These are phyloP conservation scores for Nothobranchius furzeri DNA, from an alignment of 2,113 vertebrate genomes.

Conservation along the genomic window DNA sequence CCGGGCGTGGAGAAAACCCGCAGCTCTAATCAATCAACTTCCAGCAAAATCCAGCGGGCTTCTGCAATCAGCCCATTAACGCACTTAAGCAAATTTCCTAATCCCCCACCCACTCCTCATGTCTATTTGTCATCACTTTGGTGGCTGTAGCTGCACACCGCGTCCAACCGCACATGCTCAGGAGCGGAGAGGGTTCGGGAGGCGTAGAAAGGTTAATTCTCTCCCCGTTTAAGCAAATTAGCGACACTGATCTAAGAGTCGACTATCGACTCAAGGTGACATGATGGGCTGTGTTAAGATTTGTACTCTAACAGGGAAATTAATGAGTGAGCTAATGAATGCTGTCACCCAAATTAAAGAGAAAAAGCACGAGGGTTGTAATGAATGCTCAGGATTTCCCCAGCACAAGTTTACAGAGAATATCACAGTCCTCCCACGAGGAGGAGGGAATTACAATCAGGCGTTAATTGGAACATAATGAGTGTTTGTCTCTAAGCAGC, in stretches of 20 bases:
- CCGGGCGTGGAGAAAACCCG: conserved; percentile 91
- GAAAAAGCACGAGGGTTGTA: conserved; percentile 55
- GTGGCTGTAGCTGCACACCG: conserved; percentile 51
- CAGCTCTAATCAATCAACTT: conserved; percentile 96
- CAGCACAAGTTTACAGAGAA: conserved; percentile 39
- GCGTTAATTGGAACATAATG: conserved; percentile 74
- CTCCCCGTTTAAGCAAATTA: conserved; percentile 59
- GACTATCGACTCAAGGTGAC: conserved; percentile 50
- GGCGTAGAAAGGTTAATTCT: conserved; percentile 39
- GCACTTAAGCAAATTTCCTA: conserved; percentile 98
- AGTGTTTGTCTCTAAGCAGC: conserved; percentile 59
- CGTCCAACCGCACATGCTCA: conserved; percentile 22
- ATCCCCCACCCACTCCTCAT: conserved; percentile 71
- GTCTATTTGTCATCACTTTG: conserved; percentile 86
- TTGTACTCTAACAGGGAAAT: conserved; percentile 48
- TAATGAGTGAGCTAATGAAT: conserved; percentile 64
- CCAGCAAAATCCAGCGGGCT: conserved; percentile 83
- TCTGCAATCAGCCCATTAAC: conserved; percentile 92
- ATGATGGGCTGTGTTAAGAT: conserved; percentile 39
- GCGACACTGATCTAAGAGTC: conserved; percentile 44
- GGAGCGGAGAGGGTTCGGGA: conserved; percentile 14
- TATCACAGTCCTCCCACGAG: conserved; percentile 58
- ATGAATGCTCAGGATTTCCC: conserved; percentile 60
- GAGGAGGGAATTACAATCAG: conserved; percentile 61
- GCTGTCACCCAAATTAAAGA: conserved; percentile 59